A percentile compares a stretch with the other conserved stretches of the same genome.
These are phyloP conservation scores for Tokudaia tokunoshimensis DNA, from an alignment of 2,797 vertebrate species.

Conservation along the genomic window DNA sequence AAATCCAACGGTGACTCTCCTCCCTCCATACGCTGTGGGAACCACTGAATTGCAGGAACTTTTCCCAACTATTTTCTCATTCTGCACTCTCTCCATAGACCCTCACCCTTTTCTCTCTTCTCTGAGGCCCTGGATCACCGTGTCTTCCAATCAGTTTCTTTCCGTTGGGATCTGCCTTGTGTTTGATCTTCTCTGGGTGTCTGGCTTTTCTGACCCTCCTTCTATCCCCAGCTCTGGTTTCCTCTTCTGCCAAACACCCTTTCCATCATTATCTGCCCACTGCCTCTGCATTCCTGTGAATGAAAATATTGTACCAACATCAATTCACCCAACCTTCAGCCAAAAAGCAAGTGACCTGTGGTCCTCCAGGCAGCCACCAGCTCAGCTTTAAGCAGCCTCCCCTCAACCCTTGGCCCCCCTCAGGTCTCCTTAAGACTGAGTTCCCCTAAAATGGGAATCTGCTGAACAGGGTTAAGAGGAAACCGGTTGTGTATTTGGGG, in stretches of 20 bases:
- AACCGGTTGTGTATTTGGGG: slow-evolving; percentile 50
- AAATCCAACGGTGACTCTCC: neutral
- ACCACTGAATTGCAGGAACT: neutral
- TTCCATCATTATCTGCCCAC: too few species aligned
- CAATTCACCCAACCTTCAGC: neutral
- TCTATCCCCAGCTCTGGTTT: rapidly evolving
- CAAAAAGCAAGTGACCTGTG: neutral
- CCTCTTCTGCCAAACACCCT: too few species aligned
- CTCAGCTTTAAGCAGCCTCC: neutral
- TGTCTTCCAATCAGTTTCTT: neutral
- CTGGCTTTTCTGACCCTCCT: neutral
- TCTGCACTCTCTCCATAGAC: neutral
- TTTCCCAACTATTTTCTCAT: neutral
- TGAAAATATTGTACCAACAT: neutral
- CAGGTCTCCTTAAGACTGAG: neutral
- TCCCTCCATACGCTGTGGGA: neutral
- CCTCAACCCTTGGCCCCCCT: neutral
- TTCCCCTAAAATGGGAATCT: neutral
- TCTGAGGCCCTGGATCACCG: neutral
- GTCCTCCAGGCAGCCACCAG: neutral
- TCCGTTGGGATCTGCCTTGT: neutral
- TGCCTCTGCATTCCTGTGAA: neutral
- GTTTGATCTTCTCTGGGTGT: neutral
- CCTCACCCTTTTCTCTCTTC: neutral
- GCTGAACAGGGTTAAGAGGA: slow-evolving; percentile 44